These are phyloP conservation scores for Epirrhoe alternata DNA, from an alignment of 2,888 invertebrate genomes.

Conservation along the genomic window DNA sequence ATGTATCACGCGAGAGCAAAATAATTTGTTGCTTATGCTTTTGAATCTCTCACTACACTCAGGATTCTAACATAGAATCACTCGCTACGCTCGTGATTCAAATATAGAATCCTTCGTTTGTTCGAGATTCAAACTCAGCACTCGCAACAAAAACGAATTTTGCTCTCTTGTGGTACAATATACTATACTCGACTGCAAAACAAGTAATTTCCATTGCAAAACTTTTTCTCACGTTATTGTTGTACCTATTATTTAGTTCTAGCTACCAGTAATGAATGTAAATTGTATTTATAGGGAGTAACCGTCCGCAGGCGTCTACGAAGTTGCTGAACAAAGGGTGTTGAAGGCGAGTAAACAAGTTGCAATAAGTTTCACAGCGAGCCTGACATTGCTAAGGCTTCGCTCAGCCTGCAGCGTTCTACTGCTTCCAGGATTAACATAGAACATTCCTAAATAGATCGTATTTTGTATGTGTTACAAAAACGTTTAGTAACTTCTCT, in stretches of 20 bases:
- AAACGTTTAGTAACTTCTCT: too few species aligned
- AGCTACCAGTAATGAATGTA: slow-evolving; percentile 69
- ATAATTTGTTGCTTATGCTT: too few species aligned
- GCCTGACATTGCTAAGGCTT: slow-evolving; percentile 58
- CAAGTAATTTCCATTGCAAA: slow-evolving; percentile 20
- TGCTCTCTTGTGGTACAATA: too few species aligned
- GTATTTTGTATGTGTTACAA: too few species aligned
- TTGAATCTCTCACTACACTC: too few species aligned
- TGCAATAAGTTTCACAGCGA: slow-evolving; percentile 74
- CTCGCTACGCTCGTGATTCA: too few species aligned
- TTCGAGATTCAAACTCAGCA: too few species aligned
- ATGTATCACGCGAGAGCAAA: too few species aligned
- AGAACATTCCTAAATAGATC: background rate
- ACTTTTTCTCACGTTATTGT: slow-evolving; percentile 41
- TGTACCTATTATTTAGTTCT: slow-evolving; percentile 52
- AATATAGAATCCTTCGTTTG: too few species aligned
- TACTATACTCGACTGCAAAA: slow-evolving; percentile 7
- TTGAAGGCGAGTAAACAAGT: slow-evolving; percentile 77
- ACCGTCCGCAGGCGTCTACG: slow-evolving; percentile 69
- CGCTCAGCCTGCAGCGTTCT: slow-evolving; percentile 13
- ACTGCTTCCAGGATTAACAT: slow-evolving; percentile 9
- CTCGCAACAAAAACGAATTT: too few species aligned
- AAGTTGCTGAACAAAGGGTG: slow-evolving; percentile 77
- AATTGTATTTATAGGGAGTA: slow-evolving; percentile 74
- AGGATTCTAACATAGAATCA: too few species aligned